Conservation (phyloP, 2,797 vertebrate species). For the Schizothorax lantsangensis region DNA sequence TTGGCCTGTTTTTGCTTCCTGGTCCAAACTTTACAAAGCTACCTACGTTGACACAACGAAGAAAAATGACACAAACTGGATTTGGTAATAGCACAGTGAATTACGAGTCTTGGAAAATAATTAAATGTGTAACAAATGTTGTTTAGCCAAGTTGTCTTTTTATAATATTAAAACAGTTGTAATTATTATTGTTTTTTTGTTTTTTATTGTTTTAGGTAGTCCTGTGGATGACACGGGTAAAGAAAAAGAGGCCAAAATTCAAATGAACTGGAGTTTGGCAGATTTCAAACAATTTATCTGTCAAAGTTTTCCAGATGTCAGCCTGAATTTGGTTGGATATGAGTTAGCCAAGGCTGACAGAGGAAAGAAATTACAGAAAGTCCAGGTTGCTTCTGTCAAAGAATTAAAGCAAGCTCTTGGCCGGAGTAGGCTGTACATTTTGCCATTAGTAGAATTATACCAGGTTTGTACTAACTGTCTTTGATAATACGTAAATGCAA, state of each 20-base stretch:
- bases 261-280: not conserved
- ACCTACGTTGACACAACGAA: not conserved
- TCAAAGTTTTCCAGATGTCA: not conserved
- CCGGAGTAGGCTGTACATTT: conserved; percentile 1
- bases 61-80: not conserved
- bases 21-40: not conserved
- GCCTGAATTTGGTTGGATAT: not conserved
- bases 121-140: not conserved
- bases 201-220: not conserved
- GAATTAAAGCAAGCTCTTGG: not conserved
- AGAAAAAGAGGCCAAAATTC: not conserved
- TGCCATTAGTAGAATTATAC: not conserved
- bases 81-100: not conserved
- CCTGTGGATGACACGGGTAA: not conserved
- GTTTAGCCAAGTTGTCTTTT: not conserved
- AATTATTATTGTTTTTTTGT: not conserved
- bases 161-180: not conserved
- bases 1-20: conserved; percentile 1
- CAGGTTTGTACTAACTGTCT: not conserved
- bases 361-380: not conserved
- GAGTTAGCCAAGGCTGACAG: not conserved
- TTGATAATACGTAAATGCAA: not conserved
- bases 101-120: not conserved
- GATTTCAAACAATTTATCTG: not conserved
- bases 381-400: not conserved